Conservation (phyloP, 2,113 vertebrate genomes). For the Bubo bubo region DNA sequence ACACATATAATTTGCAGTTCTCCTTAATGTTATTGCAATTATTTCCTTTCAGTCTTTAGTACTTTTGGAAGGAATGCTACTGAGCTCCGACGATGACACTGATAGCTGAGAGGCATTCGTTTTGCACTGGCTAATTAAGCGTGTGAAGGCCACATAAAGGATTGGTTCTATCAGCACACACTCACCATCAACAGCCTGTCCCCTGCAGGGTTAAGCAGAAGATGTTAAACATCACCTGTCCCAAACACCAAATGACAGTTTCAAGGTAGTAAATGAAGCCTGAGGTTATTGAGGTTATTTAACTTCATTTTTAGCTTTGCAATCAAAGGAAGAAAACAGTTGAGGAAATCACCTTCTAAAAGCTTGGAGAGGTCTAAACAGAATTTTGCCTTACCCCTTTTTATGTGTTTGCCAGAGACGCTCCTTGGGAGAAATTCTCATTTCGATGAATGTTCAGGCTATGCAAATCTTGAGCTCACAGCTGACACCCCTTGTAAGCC, state of each 20-base stretch:
- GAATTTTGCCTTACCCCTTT: neutral
- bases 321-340: neutral
- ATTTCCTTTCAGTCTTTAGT: neutral
- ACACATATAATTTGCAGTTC: neutral
- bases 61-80: neutral
- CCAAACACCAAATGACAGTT: conserved; percentile 31
- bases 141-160: neutral
- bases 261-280: neutral
- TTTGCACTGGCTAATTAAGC: conserved; percentile 15
- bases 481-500: conserved; percentile 48
- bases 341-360: neutral
- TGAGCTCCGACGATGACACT: neutral
- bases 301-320: neutral
- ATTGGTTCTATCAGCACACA: conserved; percentile 36
- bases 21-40: neutral
- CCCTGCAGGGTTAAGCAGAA: conserved; percentile 43
- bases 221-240: conserved; percentile 16
- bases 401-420: neutral
- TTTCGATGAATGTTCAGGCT: neutral
- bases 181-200: conserved; percentile 6
- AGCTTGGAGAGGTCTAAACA: neutral
- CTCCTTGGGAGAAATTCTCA: conserved; percentile 51
- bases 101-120: conserved; percentile 21
- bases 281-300: neutral
- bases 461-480: conserved; percentile 49